Evolutionary conservation across 2,113 vertebrate species (phyloP).

Genomic region (human): DNA sequence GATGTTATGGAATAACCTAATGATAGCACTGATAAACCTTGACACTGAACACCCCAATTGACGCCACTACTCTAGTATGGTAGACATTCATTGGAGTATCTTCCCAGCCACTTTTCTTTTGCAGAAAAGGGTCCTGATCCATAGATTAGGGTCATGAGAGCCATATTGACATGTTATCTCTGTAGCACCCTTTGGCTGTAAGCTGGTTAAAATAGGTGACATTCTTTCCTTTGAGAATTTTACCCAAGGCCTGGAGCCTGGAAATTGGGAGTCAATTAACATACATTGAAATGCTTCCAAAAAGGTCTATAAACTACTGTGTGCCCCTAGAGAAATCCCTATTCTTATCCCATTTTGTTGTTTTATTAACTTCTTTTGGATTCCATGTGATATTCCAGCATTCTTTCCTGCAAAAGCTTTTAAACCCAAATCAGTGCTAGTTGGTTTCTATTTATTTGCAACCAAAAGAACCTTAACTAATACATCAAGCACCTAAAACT

Average conservation of each 20-base stretch:
- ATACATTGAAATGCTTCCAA: slow-evolving; percentile 4
- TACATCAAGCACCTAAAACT: slow-evolving; percentile 17
- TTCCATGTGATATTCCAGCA: background rate
- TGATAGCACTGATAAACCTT: background rate
- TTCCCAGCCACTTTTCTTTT: background rate
- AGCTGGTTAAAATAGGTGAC: background rate
- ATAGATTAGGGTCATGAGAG: background rate
- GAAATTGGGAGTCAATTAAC: slow-evolving; percentile 21
- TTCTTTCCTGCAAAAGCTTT: background rate
- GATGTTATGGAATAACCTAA: background rate
- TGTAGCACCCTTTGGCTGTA: background rate
- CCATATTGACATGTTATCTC: background rate
- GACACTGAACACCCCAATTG: background rate
- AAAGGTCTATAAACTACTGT: slow-evolving; percentile 2
- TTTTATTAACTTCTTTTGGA: slow-evolving; percentile 65
- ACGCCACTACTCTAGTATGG: background rate
- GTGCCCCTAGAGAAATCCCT: slow-evolving; percentile 18
- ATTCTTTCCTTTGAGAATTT: slow-evolving; percentile 45
- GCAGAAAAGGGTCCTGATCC: background rate
- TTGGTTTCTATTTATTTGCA: slow-evolving; percentile 49
- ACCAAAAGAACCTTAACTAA: slow-evolving; percentile 38
- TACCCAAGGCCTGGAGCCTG: background rate
- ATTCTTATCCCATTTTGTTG: background rate
- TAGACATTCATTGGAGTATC: background rate
- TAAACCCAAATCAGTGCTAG: slow-evolving; percentile 46